Percentiles rank a stretch among this genome's conserved stretches.
phyloP scores from a whole-genome alignment of 2,797 vertebrate species.

The Tapirus indicus region DNA sequence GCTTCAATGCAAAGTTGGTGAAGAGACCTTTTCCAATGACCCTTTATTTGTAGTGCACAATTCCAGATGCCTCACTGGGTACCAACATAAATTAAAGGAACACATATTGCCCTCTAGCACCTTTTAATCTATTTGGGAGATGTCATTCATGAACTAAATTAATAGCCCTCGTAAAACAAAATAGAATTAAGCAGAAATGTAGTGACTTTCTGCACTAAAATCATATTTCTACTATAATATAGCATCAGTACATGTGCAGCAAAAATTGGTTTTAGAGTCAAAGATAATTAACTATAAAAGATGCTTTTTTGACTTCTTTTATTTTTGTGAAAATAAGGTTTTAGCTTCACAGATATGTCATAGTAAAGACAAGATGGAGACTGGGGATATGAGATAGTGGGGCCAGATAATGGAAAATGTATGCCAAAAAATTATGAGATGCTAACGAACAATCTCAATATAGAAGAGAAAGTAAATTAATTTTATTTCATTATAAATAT shows the following conservation, averaged over 20 bases:
- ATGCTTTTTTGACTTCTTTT: neutral
- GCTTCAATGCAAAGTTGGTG: neutral
- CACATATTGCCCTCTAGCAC: constrained; percentile 11
- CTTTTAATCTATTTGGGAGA: constrained; percentile 62
- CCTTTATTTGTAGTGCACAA: neutral
- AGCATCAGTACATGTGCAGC: neutral
- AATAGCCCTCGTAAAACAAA: constrained; percentile 56
- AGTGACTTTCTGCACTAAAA: neutral
- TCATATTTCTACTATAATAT: neutral
- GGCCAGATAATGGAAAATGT: neutral
- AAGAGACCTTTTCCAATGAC: neutral
- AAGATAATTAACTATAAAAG: neutral
- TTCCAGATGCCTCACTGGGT: neutral
- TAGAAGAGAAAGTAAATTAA: neutral
- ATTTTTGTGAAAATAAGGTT: neutral
- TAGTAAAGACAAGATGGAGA: neutral
- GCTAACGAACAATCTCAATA: neutral
- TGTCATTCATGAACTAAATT: constrained; percentile 12
- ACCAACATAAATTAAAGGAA: constrained; percentile 21
- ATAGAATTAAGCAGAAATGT: neutral
- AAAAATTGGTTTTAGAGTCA: neutral
- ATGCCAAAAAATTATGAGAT: neutral
- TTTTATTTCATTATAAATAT: neutral
- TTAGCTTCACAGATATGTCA: neutral
- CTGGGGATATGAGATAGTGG: neutral